Percentiles rank a stretch among this genome's conserved stretches.
phyloP scores from a whole-genome alignment of 2,888 invertebrate species.

The Incurvaria masculella region DNA sequence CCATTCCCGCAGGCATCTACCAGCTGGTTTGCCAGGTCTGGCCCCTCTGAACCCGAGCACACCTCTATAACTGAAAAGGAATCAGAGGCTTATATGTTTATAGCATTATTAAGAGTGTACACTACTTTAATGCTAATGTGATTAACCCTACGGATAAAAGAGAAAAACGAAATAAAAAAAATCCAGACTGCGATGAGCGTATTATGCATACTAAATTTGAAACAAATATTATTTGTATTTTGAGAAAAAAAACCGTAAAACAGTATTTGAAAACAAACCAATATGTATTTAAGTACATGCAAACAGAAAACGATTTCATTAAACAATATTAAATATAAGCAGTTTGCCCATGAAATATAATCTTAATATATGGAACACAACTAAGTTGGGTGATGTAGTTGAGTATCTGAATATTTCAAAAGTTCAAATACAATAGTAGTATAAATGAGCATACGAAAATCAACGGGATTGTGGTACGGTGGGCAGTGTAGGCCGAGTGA shows the following conservation, averaged over 20 bases:
- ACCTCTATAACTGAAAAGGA: conserved; percentile 49
- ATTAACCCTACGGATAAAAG: too few relatives aligned
- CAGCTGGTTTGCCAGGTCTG: conserved; percentile 28
- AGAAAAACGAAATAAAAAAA: too few relatives aligned
- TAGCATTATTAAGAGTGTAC: neutral
- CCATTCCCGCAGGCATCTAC: conserved; percentile 36
- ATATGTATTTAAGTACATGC: too few relatives aligned
- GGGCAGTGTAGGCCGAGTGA: conserved; percentile 74
- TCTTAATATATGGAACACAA: neutral
- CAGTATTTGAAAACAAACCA: too few relatives aligned
- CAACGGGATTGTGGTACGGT: conserved; percentile 87
- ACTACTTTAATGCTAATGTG: neutral
- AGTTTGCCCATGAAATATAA: neutral
- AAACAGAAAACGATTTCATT: neutral
- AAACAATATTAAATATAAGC: neutral
- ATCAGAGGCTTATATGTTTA: too few relatives aligned
- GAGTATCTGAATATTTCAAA: neutral
- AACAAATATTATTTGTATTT: too few relatives aligned
- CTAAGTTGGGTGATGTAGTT: neutral
- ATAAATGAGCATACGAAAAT: conserved; percentile 67
- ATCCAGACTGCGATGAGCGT: too few relatives aligned
- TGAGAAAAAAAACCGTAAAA: too few relatives aligned
- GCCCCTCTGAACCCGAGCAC: conserved; percentile 19
- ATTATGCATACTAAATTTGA: too few relatives aligned
- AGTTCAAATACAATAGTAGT: neutral